These are phyloP conservation scores for Dusona sp. DNA, from an alignment of 2,888 invertebrate genomes.

Conservation along the genomic window DNA sequence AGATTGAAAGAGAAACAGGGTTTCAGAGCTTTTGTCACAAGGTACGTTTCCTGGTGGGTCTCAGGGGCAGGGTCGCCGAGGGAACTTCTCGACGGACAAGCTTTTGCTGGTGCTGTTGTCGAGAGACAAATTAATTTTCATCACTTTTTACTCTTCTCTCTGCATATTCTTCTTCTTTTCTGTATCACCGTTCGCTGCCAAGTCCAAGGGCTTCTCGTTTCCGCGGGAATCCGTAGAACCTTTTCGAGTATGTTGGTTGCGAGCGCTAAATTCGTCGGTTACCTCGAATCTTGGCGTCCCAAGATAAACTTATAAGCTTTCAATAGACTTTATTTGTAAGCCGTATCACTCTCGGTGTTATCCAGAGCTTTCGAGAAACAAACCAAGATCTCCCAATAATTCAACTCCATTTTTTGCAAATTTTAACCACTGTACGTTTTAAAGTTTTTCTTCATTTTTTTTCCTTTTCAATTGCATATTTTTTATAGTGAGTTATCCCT, in stretches of 20 bases:
- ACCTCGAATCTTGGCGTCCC: constrained; percentile 22
- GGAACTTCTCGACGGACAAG: constrained; percentile 44
- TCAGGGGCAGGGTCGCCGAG: constrained; percentile 48
- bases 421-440: too few relatives aligned
- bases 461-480: too few relatives aligned
- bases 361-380: background rate
- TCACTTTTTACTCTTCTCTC: constrained; percentile 39
- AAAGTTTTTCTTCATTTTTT: too few relatives aligned
- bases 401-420: background rate
- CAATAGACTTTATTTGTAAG: background rate
- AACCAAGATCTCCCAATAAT: background rate
- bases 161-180: constrained; percentile 5
- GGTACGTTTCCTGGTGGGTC: constrained; percentile 40
- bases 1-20: constrained; percentile 41
- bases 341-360: background rate
- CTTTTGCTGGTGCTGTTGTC: constrained; percentile 56
- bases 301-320: constrained; percentile 2
- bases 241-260: constrained; percentile 26
- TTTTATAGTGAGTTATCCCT: too few relatives aligned
- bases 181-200: constrained; percentile 23
- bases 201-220: constrained; percentile 10
- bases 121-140: constrained; percentile 64
- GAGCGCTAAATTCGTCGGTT: constrained; percentile 23
- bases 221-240: constrained; percentile 18
- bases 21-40: constrained; percentile 54